Percentiles rank a stretch among this genome's conserved stretches.
Conservation (phyloP, 1,140 invertebrate genomes). For the Cydia pomonella region DNA sequence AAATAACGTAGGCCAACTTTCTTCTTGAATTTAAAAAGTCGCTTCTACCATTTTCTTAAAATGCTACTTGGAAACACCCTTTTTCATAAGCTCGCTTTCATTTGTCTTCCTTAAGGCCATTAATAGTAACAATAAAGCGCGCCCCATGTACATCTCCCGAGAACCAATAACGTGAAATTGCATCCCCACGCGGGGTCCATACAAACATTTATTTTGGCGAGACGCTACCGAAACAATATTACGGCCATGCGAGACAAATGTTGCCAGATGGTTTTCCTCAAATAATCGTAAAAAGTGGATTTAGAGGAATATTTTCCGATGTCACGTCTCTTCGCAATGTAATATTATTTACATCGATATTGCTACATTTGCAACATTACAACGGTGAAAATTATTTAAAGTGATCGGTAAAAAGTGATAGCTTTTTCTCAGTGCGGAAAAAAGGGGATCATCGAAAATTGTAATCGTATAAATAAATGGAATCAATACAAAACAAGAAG, state of each 20-base stretch:
- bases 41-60: neutral
- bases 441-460: too few relatives aligned
- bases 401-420: too few relatives aligned
- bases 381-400: too few relatives aligned
- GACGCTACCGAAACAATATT: slow-evolving; percentile 60
- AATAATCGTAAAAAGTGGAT: neutral
- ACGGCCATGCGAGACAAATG: slow-evolving; percentile 34
- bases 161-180: slow-evolving; percentile 60
- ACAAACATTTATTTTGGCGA: slow-evolving; percentile 61
- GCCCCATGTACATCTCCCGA: slow-evolving; percentile 45
- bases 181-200: slow-evolving; percentile 46
- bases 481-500: too few relatives aligned
- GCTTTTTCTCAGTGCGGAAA: too few relatives aligned
- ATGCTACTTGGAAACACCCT: neutral
- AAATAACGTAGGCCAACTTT: too few relatives aligned
- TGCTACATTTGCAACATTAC: too few relatives aligned
- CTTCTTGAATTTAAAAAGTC: too few relatives aligned
- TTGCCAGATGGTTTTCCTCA: neutral
- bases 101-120: slow-evolving; percentile 37
- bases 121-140: slow-evolving; percentile 54
- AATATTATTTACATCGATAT: neutral
- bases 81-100: slow-evolving; percentile 18
- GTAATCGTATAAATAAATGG: too few relatives aligned
- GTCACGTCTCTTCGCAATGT: neutral
- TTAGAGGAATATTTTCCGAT: neutral